Evolutionary conservation across 64 coral and sea anemone species (phyloP), one percentile per base, ranked within the genome.

Genomic region (Anthopleura sola): DNA sequence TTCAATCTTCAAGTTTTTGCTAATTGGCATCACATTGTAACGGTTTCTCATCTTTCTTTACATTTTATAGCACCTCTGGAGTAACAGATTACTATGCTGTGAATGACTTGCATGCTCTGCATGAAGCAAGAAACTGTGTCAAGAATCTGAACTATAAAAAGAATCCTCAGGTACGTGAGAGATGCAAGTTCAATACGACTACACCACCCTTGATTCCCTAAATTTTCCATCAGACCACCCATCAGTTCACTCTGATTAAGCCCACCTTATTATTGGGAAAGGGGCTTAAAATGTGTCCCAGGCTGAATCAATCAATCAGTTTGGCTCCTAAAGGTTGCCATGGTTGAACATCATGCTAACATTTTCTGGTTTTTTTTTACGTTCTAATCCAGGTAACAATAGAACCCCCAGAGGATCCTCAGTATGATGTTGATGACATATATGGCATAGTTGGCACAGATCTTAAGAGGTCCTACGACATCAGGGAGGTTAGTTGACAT

Each of bases 381-480:
- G 58, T 75, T 33, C 29, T 86, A 26, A 71, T 33, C 66, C 53
- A 98, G 96, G 90, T 91, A 37, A 90, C 92, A 8, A 15, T 90
- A 15, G 80, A 98, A 56, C 36, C 84, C 26, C 74, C 86, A 7
- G 84, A 94, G 49, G 84, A 92, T 36, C 96, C 96, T 20, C 81
- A 89, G 0, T 99, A 94, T 51, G 88, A 92, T 37, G 58, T 92
- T 68, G 96, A 94, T 37, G 96, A 99, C 68, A 84, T 99, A 36
- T 99, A 99, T 23, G 96, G 96, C 39, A 99, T 99, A 85, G 96
- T 99, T 15, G 96, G 97, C 29, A 92, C 94, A 14, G 93, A 99
- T 49, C 53, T 99, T 19, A 99, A 99, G 75, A 99, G 94, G 33
- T 91, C 97, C 4, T 99, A 90, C 88, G 97, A 99, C 76, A 91